Base-by-base conservation (phyloP, 2,797 vertebrate species). In the Gila robusta region DNA sequence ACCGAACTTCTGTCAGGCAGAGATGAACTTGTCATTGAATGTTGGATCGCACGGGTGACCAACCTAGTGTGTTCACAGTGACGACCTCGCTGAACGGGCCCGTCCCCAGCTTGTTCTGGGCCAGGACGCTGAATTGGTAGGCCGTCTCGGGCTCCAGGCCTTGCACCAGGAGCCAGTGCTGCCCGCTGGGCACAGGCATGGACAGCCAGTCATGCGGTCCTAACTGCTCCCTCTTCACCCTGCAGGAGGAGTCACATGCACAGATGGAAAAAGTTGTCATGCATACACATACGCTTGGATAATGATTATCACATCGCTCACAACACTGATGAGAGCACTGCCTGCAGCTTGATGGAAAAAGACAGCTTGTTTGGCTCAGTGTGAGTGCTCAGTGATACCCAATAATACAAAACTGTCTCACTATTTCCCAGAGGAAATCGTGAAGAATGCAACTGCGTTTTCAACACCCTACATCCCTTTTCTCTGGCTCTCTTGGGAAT, bases 71-170 rank as follows among this genome's bases (percentile, higher is more conserved):
- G 91, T 96, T 94, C 84, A 97, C 96, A 94, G 97, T 96, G 94
- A 98, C 93, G 6, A 99, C 98, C 94, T 98, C 96, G 79, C 98
- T 98, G 96, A 99, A 99, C 88, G 97, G 98, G 41, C 98, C 97
- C 0, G 97, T 98, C 72, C 98, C 98, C 92, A 98, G 95, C 90
- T 98, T 98, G 95, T 99, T 99, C 92, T 98, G 97, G 87, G 98
- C 97, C 90, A 99, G 95, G 89, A 99, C 92, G 0, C 98, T 99
- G 95, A 99, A 98, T 95, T 99, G 98, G 95, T 99, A 99, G 14
- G 95, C 94, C 2, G 92, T 96, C 87, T 97, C 95, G 0, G 97
- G 96, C 92, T 97, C 97, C 89, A 99, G 94, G 86, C 97, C 96
- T 59, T 96, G 94, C 91, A 98, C 96, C 82, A 97, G 87, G 83